Conservation (phyloP, 2,113 vertebrate genomes). For the Phalacrocorax carbo region DNA sequence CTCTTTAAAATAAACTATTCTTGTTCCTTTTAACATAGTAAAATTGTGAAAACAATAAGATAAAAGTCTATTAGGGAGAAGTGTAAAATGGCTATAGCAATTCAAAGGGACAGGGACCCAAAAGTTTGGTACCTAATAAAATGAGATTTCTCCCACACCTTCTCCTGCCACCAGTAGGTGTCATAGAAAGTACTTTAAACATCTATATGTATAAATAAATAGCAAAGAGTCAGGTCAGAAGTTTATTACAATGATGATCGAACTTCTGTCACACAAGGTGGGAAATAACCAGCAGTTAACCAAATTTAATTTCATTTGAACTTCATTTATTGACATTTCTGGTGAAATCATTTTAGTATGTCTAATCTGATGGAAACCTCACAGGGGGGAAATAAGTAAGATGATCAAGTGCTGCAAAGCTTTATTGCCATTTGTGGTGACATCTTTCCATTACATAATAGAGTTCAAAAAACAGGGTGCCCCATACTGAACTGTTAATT, state of each 20-base stretch:
- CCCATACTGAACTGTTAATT: background rate
- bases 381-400: background rate
- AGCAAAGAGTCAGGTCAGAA: background rate
- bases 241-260: background rate
- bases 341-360: background rate
- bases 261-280: background rate
- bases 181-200: background rate
- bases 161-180: background rate
- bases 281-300: background rate
- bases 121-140: background rate
- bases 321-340: background rate
- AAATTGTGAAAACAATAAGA: background rate
- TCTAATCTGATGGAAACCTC: background rate
- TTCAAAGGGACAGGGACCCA: background rate
- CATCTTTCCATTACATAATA: background rate
- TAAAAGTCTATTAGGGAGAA: background rate
- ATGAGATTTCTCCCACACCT: background rate
- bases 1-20: background rate
- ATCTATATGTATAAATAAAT: background rate
- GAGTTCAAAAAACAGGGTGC: background rate
- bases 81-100: background rate
- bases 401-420: background rate
- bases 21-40: background rate
- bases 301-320: background rate
- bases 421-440: background rate